phyloP scores from a whole-genome alignment of 2,888 invertebrate species.

The Melolontha melolontha region DNA sequence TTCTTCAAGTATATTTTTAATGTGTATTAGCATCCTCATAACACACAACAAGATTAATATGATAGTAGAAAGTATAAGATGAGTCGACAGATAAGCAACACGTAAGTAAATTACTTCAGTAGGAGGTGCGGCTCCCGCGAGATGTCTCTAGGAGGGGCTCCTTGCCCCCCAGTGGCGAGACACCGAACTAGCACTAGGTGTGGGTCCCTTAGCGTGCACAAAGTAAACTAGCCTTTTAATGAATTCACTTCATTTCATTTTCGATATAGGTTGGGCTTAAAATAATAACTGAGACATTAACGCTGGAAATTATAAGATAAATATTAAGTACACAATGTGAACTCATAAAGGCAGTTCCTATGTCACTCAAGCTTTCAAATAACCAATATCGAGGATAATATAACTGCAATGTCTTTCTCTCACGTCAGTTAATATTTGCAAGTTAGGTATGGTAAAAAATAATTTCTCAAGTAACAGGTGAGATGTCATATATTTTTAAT shows the following conservation, averaged over 20 bases:
- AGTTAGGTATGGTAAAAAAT: too few species aligned
- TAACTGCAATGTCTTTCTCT: not conserved
- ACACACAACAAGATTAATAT: conserved; percentile 42
- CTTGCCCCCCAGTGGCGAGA: conserved; percentile 52
- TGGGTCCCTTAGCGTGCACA: conserved; percentile 63
- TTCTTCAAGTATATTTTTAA: conserved; percentile 29
- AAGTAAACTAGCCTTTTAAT: conserved; percentile 64
- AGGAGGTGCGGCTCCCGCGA: conserved; percentile 64
- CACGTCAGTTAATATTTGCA: too few species aligned
- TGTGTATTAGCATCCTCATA: conserved; percentile 32
- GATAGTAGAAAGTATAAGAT: conserved; percentile 41
- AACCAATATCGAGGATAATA: not conserved
- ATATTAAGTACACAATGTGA: conserved; percentile 33
- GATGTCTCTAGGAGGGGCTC: conserved; percentile 64
- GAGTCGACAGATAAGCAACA: conserved; percentile 43
- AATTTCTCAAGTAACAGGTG: too few species aligned
- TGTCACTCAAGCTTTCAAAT: conserved; percentile 3
- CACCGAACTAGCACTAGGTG: conserved; percentile 55
- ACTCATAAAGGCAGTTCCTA: not conserved
- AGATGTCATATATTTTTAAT: too few species aligned
- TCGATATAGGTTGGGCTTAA: conserved; percentile 58
- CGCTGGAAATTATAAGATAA: conserved; percentile 45
- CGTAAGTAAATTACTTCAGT: conserved; percentile 59
- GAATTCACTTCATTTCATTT: conserved; percentile 60
- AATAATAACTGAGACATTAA: conserved; percentile 50